Base-by-base conservation (phyloP, 2,888 invertebrate species). In the Rhodophaea formosa region DNA sequence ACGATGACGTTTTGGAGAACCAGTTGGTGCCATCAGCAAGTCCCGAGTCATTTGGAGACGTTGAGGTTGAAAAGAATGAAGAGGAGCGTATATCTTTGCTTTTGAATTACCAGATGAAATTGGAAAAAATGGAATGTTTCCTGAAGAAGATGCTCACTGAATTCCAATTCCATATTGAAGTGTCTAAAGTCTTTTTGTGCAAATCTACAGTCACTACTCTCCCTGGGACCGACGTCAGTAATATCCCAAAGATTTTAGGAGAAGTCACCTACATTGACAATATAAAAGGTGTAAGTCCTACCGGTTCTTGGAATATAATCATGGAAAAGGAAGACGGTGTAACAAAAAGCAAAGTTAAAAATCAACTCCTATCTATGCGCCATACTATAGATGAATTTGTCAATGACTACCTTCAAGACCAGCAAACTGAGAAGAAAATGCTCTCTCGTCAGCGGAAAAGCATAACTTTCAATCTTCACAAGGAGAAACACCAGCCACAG, bases 91-190 rank as follows among this genome's bases (percentile, higher is more conserved):
- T 79, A 1, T 72, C 70, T 6, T 62, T 88, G 30, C 74, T 91
- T 0, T 58, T 78, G 0, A 77, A 79, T 51, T 91, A 88, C 61
- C 84, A 88, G 65, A 72, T 73, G 58, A 83, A 81, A 57, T 69
- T 91, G 6, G 85, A 88, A 49, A 86, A 86, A 59, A 65, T 87
- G 14, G 87, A 88, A 44, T 62, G 64, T 43, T 63, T 84, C 0
- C 63, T 90, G 0, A 84, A 84, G 58, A 84, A 87, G 35, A 47
- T 91, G 17, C 66, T 91, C 0, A 64, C 76, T 0, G 88, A 91
- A 49, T 88, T 90, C 57, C 80, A 85, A 58, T 91, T 88, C 52
- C 88, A 89, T 56, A 86, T 90, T 60, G 86, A 90, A 62, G 84
- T 90, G 0, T 87, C 90, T 0, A 90, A 88, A 70, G 69, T 90